These are phyloP conservation scores for Ooceraea biroi DNA, from an alignment of 1,140 invertebrate species.

Conservation along the genomic window DNA sequence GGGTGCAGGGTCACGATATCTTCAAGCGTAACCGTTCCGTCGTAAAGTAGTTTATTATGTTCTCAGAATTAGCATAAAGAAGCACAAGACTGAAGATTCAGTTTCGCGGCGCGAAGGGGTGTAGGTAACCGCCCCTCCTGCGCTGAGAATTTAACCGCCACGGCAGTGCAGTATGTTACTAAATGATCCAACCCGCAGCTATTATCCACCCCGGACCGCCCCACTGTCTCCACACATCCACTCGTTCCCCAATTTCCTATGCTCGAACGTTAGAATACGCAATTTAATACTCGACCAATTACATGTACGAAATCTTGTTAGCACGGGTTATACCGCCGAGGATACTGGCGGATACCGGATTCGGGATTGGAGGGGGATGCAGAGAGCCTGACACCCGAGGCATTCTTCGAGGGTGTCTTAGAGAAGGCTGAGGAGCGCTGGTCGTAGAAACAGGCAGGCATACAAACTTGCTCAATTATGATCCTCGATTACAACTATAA, in stretches of 20 bases:
- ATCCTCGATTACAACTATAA: constrained; percentile 83
- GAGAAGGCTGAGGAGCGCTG: constrained; percentile 56
- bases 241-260: constrained; percentile 69
- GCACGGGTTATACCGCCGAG: constrained; percentile 83
- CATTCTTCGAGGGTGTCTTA: constrained; percentile 82
- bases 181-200: constrained; percentile 84
- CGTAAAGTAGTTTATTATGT: constrained; percentile 27
- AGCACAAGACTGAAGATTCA: constrained; percentile 17
- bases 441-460: constrained; percentile 77
- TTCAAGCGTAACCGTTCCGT: background rate
- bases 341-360: constrained; percentile 75
- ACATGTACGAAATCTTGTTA: constrained; percentile 87
- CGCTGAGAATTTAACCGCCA: constrained; percentile 76
- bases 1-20: background rate
- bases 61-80: constrained; percentile 28
- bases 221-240: constrained; percentile 65
- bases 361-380: constrained; percentile 57
- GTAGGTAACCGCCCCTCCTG: constrained; percentile 38
- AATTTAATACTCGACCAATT: constrained; percentile 87
- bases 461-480: constrained; percentile 82
- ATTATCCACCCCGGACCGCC: constrained; percentile 79
- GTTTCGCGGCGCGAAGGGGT: constrained; percentile 14
- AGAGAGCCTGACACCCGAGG: constrained; percentile 80
- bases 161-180: constrained; percentile 85
- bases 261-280: constrained; percentile 82